Conservation (phyloP, 2,113 vertebrate genomes). For the Brachirus orientalis region DNA sequence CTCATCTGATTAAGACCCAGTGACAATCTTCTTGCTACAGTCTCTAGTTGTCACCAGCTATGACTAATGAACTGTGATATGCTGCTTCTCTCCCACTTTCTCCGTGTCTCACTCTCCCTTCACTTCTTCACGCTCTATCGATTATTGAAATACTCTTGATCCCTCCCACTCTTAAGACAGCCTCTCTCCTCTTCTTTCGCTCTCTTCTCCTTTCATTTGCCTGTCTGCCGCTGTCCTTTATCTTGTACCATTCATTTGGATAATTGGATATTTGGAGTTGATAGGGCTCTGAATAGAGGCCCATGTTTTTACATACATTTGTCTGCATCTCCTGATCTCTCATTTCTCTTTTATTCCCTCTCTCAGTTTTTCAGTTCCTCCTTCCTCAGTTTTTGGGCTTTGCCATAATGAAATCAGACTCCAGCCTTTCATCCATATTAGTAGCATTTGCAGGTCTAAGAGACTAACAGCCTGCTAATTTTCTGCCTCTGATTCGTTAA, state of each 20-base stretch:
- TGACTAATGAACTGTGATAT: slow-evolving; percentile 77
- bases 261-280: slow-evolving; percentile 79
- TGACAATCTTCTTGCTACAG: slow-evolving; percentile 72
- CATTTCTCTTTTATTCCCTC: slow-evolving; percentile 35
- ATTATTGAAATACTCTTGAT: slow-evolving; percentile 72
- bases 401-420: slow-evolving; percentile 72
- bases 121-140: slow-evolving; percentile 71
- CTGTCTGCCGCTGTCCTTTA: slow-evolving; percentile 51
- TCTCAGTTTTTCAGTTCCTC: slow-evolving; percentile 19
- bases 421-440: slow-evolving; percentile 74
- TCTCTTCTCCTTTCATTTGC: slow-evolving; percentile 39
- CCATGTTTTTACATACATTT: slow-evolving; percentile 59
- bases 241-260: slow-evolving; percentile 77
- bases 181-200: slow-evolving; percentile 10
- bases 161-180: slow-evolving; percentile 49
- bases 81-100: slow-evolving; percentile 29
- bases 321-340: slow-evolving; percentile 59
- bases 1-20: slow-evolving; percentile 77
- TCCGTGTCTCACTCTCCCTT: slow-evolving; percentile 38
- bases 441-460: slow-evolving; percentile 67
- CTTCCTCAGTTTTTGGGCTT: slow-evolving; percentile 34
- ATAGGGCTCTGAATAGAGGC: slow-evolving; percentile 65
- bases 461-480: slow-evolving; percentile 76
- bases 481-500: slow-evolving; percentile 72
- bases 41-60: slow-evolving; percentile 68